A percentile compares a stretch with the other conserved stretches of the same genome.
phyloP scores from a whole-genome alignment of 2,888 invertebrate genomes.

The Anthrax anthrax region DNA sequence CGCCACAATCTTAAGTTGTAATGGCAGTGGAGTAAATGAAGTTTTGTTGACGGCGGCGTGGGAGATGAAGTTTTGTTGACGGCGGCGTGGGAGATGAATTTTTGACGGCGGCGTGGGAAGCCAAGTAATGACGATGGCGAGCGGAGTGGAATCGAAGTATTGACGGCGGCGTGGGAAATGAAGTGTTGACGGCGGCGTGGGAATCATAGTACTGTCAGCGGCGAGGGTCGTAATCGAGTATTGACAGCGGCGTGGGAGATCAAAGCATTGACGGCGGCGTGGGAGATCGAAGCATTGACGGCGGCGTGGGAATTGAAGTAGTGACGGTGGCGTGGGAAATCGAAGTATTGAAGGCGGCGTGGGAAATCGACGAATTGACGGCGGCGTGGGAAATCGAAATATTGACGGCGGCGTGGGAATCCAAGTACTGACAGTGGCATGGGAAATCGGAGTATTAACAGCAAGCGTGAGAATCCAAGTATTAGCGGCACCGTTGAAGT shows the following conservation, averaged over 20 bases:
- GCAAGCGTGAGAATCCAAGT: no score
- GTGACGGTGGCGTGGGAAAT: not conserved
- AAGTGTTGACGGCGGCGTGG: not conserved
- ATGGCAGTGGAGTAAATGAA: no score
- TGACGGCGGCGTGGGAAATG: slow-evolving; percentile 1
- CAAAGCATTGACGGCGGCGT: not conserved
- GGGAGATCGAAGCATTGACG: not conserved
- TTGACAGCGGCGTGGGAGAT: slow-evolving; percentile 1
- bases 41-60: no score
- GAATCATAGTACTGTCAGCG: not conserved
- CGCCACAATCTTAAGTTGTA: no score
- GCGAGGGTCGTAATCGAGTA: not conserved
- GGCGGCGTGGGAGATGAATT: no score
- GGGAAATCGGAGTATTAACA: no score
- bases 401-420: not conserved
- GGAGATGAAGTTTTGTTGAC: no score
- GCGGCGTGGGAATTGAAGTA: not conserved
- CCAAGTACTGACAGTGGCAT: not conserved
- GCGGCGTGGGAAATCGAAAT: not conserved
- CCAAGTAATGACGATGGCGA: no score
- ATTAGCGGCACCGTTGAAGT: no score
- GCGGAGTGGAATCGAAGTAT: no score
- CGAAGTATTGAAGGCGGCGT: not conserved
- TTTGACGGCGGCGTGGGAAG: no score
- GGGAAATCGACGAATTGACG: not conserved